Evolutionary conservation across 2,113 vertebrate genomes (phyloP), one percentile per base, ranked within the genome.

Genomic region (Rhynchomys soricoides): DNA sequence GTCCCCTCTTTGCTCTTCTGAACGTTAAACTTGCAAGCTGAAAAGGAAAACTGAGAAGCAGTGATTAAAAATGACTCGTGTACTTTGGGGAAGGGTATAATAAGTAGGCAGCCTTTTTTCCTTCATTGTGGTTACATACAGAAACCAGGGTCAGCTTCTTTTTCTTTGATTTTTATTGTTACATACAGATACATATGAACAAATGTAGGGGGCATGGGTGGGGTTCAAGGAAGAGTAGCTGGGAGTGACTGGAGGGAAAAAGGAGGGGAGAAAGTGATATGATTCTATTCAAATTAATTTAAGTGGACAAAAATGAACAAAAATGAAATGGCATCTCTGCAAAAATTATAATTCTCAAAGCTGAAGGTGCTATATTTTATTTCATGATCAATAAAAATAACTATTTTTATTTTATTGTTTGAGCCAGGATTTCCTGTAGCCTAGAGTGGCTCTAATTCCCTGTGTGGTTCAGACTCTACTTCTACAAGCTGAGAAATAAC

Each of bases 1-100:
- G 98, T 99, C 57, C 98, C 98, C 68, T 97, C 96, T 97, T 99
- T 99, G 96, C 95, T 98, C 93, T 97, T 99, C 94, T 91, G 98
- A 62, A 99, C 95, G 50, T 98, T 98, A 95, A 99, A 99, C 96
- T 91, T 97, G 98, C 98, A 99, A 93, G 98, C 98, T 98, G 97
- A 90, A 94, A 99, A 99, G 11, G 98, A 99, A 96, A 99, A 99
- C 98, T 99, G 97, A 90, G 95, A 95, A 86, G 92, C 93, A 62
- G 37, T 55, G 91, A 87, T 93, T 45, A 78, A 74, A 93, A 88
- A 68, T 7, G 45, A 81, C 89, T 57, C 40, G 15, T 19, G 37
- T 64, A 17, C 77, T 89, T 88, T 70, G 48, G 90, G 93, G 9
- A 95, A 93, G 59, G 48, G 57, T 26, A 26, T 83, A 83, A 43